Base-by-base conservation (phyloP, 2,113 vertebrate genomes). In the Dicrurus megarhynchus region DNA sequence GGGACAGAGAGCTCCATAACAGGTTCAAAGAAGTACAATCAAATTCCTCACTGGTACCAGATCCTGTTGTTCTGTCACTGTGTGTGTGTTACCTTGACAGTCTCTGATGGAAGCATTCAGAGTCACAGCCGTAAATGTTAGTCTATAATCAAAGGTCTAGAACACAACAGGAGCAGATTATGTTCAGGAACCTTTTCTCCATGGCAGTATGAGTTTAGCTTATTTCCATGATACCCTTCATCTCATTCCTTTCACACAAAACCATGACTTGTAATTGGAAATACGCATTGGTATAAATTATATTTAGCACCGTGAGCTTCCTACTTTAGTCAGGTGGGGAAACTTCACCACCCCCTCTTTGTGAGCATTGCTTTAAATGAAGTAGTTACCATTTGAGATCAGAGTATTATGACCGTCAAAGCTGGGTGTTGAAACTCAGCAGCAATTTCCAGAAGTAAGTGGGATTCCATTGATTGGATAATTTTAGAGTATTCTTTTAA, bases 401-500 rank as follows among this genome's bases (percentile, higher is more conserved):
- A 92, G 85, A 84, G 74, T 82, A 59, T 91, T 83, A 60, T 49
- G 52, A 84, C 90, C 78, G 14, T 89, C 55, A 75, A 67, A 68
- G 44, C 76, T 26, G 47, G 32, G 33, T 68, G 78, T 61, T 96
- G 64, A 60, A 93, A 95, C 53, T 87, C 83, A 89, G 76, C 60
- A 86, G 53, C 56, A 39, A 52, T 89, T 96, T 94, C 87, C 87
- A 95, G 68, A 95, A 95, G 19, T 57, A 82, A 59, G 79, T 85
- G 39, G 78, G 87, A 90, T 80, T 95, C 85, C 63, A 92, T 63
- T 90, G 95, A 96, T 76, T 92, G 64, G 93, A 91, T 95, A 95
- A 96, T 97, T 96, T 94, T 89, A 95, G 91, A 92, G 87, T 80
- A 81, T 90, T 96, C 76, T 90, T 79, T 86, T 87, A 69, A 87